These are phyloP conservation scores for Chaitophorus viminalis DNA, from an alignment of 2,888 invertebrate species.

Conservation along the genomic window DNA sequence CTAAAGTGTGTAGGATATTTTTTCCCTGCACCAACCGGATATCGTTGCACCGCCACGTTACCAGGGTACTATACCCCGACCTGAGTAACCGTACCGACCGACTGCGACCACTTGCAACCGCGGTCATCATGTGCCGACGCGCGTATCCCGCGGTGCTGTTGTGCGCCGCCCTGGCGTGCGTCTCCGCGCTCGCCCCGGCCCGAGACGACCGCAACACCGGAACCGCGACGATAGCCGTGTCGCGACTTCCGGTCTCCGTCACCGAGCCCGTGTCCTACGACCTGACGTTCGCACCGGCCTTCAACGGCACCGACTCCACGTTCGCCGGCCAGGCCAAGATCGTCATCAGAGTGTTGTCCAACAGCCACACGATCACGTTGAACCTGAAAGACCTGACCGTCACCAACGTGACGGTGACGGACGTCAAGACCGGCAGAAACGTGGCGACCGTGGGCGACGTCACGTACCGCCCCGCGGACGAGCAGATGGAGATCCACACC, in stretches of 20 bases:
- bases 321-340: neutral
- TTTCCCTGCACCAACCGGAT: no score
- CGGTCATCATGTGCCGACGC: neutral
- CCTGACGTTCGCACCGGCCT: neutral
- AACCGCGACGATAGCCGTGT: neutral
- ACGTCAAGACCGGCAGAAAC: neutral
- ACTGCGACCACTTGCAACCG: neutral
- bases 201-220: neutral
- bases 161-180: neutral
- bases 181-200: neutral
- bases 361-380: neutral
- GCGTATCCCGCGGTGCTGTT: neutral
- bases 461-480: neutral
- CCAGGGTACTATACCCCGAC: no score
- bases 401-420: neutral
- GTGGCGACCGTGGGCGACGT: no score
- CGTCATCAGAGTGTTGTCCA: no score
- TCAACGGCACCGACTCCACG: neutral
- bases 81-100: no score
- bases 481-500: neutral
- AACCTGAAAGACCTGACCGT: conserved; percentile 14
- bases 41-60: no score
- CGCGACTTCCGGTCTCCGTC: neutral
- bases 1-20: no score
- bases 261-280: neutral